phyloP scores from a whole-genome alignment of 23 tunicate genomes.

The Ascidia mentula region DNA sequence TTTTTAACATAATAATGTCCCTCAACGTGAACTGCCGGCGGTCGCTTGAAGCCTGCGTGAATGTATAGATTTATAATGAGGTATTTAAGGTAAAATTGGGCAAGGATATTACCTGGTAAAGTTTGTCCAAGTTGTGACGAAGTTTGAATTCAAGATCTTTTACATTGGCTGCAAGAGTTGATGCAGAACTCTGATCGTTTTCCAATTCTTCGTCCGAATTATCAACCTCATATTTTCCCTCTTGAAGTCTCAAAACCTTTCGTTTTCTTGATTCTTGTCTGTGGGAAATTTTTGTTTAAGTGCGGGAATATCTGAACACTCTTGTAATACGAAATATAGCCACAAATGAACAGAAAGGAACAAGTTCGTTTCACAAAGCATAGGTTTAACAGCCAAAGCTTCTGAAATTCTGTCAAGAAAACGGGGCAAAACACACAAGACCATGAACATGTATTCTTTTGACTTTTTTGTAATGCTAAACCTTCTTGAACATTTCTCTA shows the following conservation, averaged over 20 bases:
- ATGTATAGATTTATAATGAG: too few species aligned
- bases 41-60: conserved; percentile 51
- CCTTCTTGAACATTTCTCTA: too few species aligned
- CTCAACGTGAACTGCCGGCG: conserved; percentile 51
- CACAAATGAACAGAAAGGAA: too few species aligned
- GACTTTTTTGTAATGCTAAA: too few species aligned
- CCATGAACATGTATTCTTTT: too few species aligned
- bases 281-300: too few species aligned
- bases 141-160: conserved; percentile 74
- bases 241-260: conserved; percentile 52
- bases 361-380: too few species aligned
- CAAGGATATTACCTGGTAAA: conserved; percentile 31
- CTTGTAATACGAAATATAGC: too few species aligned
- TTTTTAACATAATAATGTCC: conserved; percentile 76
- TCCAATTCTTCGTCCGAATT: conserved; percentile 41
- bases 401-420: too few species aligned
- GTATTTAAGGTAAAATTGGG: not conserved
- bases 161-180: conserved; percentile 48
- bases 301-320: too few species aligned
- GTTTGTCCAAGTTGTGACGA: conserved; percentile 65
- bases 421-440: too few species aligned
- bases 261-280: conserved; percentile 49
- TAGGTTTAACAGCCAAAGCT: too few species aligned
- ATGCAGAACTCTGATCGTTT: conserved; percentile 19
- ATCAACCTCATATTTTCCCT: conserved; percentile 38